Evolutionary conservation across 2,888 invertebrate genomes (phyloP), one percentile per base, ranked within the genome.

Genomic region (Tuberolachnus salignus): DNA sequence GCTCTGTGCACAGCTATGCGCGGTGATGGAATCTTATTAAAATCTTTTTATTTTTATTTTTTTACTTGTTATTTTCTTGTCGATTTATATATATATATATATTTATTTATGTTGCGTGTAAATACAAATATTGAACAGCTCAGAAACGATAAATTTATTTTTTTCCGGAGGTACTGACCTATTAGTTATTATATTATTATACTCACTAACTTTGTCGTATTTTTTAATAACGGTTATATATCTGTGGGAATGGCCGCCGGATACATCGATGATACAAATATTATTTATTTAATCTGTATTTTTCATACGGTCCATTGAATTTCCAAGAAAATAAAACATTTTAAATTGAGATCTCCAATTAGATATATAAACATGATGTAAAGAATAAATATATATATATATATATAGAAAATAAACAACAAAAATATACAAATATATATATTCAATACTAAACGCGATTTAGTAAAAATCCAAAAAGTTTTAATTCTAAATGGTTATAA

Each of bases 261-360:
- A n/a, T 19, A 1, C 11, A 44, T n/a, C n/a, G n/a, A 64, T 64
- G 9, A 44, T 55, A 55, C n/a, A 34, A 4, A 59, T 57, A 59
- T n/a, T 71, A 71, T 46, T 57, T 59, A 46, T 57, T 59, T 71
- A 9, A 23, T 23, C 14, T 57, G 23, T 1, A 34, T 34, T 57
- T 55, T 51, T 55, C n/a, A 19, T 57, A 13, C 8, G n/a, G 55
- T 44, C 23, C 44, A 71, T 71, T 71, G 57, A 71, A 23, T n/a
- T 55, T 19, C 55, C 16, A 42, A 23, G 11, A 55, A 57, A 70
- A 70, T 53, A n/a, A n/a, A n/a, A n/a, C 26, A 23, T 51, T 11
- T 51, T 6, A 6, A n/a, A 13, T 51, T 11, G 2, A 67, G 19
- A 51, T 51, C 19, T 67, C 9, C n/a, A 67, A 10, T 67, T 51